Conservation (phyloP, 2,113 vertebrate genomes). For the Oreotragus oreotragus region DNA sequence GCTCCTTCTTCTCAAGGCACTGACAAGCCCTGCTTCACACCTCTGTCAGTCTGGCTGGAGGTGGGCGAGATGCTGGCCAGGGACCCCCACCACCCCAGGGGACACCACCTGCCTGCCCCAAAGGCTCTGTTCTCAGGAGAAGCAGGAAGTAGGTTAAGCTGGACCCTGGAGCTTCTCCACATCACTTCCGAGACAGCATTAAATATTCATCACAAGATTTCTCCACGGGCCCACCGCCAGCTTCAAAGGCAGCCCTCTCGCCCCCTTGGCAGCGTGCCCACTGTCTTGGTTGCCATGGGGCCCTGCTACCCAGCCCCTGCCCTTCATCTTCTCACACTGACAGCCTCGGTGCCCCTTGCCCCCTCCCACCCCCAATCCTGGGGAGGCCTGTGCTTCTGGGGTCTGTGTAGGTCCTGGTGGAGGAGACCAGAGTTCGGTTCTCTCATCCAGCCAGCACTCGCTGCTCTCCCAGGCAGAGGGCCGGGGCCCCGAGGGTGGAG, state of each 20-base stretch:
- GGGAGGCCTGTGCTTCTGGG: neutral
- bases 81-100: neutral
- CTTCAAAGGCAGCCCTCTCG: conserved; percentile 46
- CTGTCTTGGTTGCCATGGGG: conserved; percentile 37
- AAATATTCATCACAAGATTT: conserved; percentile 45
- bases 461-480: neutral
- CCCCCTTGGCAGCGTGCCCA: neutral
- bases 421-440: accelerated
- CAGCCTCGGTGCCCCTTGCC: accelerated
- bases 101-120: accelerated
- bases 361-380: neutral
- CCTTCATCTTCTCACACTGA: neutral
- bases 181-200: neutral
- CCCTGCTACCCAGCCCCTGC: neutral
- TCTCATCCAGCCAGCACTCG: neutral
- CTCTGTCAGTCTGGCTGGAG: neutral
- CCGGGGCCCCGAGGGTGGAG: accelerated
- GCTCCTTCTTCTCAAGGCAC: neutral
- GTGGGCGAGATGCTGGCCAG: accelerated
- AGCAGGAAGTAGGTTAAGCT: neutral
- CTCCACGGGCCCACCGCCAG: neutral
- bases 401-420: neutral
- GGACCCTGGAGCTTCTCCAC: neutral
- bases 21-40: neutral
- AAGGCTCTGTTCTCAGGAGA: neutral